Percentiles rank a stretch among this genome's conserved stretches.
Evolutionary conservation across 2,113 vertebrate species (phyloP).

Genomic region (Tympanuchus pallidicinctus): DNA sequence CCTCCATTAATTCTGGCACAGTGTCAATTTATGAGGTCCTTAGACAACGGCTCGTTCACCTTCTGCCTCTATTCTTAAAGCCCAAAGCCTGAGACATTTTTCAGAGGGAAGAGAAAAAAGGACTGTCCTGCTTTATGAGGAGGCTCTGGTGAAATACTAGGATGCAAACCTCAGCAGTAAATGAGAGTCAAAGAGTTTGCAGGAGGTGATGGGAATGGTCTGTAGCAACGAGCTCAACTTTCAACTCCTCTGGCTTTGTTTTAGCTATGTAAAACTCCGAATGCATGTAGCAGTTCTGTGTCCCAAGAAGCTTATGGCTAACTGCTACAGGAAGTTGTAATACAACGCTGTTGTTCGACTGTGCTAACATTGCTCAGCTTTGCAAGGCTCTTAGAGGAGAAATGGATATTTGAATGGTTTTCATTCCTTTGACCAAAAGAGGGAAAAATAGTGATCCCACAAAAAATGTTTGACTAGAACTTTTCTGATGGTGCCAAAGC

Average conservation of each 20-base stretch:
- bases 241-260: not conserved
- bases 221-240: not conserved
- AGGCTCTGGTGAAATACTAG: not conserved
- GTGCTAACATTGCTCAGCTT: not conserved
- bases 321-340: not conserved
- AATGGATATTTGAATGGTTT: not conserved
- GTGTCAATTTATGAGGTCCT: not conserved
- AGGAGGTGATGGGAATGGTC: not conserved
- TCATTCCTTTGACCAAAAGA: not conserved
- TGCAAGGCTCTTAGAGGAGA: not conserved
- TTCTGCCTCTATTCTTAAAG: not conserved
- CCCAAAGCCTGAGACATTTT: not conserved
- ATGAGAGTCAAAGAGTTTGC: not conserved
- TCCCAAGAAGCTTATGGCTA: not conserved
- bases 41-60: not conserved
- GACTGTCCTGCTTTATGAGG: not conserved
- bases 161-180: not conserved
- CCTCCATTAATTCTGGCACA: not conserved
- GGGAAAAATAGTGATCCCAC: not conserved
- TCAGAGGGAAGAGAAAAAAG: not conserved
- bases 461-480: not conserved
- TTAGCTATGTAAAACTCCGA: not conserved
- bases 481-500: not conserved
- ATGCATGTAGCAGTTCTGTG: not conserved
- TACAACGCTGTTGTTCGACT: not conserved